Evolutionary conservation across 2,797 vertebrate species (phyloP).

Genomic region (Propithecus deckenii): DNA sequence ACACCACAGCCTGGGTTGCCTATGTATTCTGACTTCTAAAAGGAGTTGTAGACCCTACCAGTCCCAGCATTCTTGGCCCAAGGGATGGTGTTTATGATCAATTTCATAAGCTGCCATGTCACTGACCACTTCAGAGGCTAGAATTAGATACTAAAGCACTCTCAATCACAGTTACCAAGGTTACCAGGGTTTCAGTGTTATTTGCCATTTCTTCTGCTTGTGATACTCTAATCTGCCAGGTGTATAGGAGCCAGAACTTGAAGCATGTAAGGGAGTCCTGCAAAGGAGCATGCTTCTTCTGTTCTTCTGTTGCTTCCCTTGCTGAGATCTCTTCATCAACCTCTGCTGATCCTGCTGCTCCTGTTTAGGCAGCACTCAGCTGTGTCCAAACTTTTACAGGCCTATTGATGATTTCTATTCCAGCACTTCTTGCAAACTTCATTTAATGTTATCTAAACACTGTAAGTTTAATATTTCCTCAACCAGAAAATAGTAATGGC

Average conservation of each 20-base stretch:
- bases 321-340: constrained; percentile 91
- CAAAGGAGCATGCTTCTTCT: constrained; percentile 88
- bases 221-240: constrained; percentile 94
- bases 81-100: constrained; percentile 86
- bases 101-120: constrained; percentile 90
- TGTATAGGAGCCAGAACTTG: constrained; percentile 89
- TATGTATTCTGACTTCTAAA: neutral
- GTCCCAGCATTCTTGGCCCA: constrained; percentile 81
- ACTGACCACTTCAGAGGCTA: constrained; percentile 88
- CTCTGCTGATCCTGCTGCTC: constrained; percentile 83
- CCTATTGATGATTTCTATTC: constrained; percentile 90
- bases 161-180: constrained; percentile 87
- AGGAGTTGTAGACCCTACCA: neutral
- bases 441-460: constrained; percentile 18
- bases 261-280: constrained; percentile 89
- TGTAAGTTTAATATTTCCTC: constrained; percentile 48
- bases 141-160: constrained; percentile 89
- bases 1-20: neutral
- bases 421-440: constrained; percentile 87
- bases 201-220: constrained; percentile 88
- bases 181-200: constrained; percentile 88
- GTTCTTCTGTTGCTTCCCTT: constrained; percentile 90
- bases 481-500: constrained; percentile 18
- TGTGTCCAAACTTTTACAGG: constrained; percentile 90
- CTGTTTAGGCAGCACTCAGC: constrained; percentile 86